Percentiles rank a stretch among this genome's conserved stretches.
phyloP scores from a whole-genome alignment of 1,140 invertebrate genomes.

The Melipona quadrifasciata region DNA sequence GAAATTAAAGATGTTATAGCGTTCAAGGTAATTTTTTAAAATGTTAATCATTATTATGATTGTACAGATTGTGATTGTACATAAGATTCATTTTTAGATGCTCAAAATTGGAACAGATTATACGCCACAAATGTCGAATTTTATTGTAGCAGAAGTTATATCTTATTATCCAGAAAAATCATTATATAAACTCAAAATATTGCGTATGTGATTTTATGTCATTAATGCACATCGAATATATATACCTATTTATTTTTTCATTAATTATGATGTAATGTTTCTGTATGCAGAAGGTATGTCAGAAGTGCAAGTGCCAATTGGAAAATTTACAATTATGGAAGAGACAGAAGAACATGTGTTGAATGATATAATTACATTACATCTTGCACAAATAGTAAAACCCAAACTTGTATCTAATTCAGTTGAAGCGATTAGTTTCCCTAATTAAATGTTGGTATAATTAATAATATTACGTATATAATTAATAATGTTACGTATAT shows the following conservation, averaged over 20 bases:
- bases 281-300: conserved; percentile 59
- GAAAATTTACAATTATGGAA: conserved; percentile 65
- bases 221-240: not conserved
- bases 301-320: conserved; percentile 66
- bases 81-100: conserved; percentile 58
- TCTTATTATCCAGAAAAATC: conserved; percentile 3
- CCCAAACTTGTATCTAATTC: not conserved
- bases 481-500: not conserved
- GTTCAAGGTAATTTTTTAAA: conserved; percentile 66
- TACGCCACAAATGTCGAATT: conserved; percentile 66
- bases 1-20: conserved; percentile 61
- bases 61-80: not conserved
- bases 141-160: conserved; percentile 64
- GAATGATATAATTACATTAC: conserved; percentile 86
- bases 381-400: conserved; percentile 85
- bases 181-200: conserved; percentile 59
- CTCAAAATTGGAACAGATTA: conserved; percentile 67
- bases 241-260: not conserved
- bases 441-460: not conserved
- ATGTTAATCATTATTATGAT: conserved; percentile 5
- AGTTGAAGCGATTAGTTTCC: not conserved
- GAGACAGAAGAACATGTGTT: conserved; percentile 49
- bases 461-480: no score
- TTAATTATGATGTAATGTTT: not conserved
- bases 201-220: conserved; percentile 53